These are phyloP conservation scores for Harpagus bidentatus DNA, from an alignment of 2,113 vertebrate genomes.

Conservation along the genomic window DNA sequence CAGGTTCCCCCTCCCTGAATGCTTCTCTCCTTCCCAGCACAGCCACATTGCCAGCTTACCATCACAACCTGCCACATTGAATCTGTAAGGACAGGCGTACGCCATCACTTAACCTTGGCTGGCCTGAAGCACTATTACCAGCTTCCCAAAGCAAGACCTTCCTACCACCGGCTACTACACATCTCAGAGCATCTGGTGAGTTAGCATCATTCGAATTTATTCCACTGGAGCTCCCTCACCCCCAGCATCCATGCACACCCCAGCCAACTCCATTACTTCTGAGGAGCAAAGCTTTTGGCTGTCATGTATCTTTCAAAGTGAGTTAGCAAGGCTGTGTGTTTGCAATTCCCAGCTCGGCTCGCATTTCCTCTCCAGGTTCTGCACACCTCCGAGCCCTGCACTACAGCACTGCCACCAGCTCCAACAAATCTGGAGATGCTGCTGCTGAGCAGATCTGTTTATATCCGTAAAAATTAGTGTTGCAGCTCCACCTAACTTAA, in stretches of 20 bases:
- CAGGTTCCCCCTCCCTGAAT: background rate
- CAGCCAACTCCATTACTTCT: background rate
- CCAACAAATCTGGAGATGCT: background rate
- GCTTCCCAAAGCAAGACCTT: background rate
- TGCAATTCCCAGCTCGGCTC: background rate
- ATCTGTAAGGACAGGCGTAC: background rate
- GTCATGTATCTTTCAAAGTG: slow-evolving; percentile 6
- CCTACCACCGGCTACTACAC: background rate
- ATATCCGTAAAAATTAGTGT: slow-evolving; percentile 61
- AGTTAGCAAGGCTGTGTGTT: background rate
- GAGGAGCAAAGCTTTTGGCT: slow-evolving; percentile 1
- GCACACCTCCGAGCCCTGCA: background rate
- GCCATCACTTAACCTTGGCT: background rate
- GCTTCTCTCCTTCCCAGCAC: background rate
- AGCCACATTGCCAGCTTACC: background rate
- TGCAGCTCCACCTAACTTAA: slow-evolving; percentile 72
- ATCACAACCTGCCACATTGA: rapidly evolving
- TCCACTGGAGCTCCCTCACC: background rate
- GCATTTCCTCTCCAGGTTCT: background rate
- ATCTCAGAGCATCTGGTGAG: background rate
- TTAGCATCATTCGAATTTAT: background rate
- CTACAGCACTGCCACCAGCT: slow-evolving; percentile 6
- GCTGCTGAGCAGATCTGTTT: slow-evolving; percentile 9
- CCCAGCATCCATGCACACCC: background rate
- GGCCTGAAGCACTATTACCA: background rate